Evolutionary conservation across 2,888 invertebrate species (phyloP).

Genomic region (Ditula angustiorana): DNA sequence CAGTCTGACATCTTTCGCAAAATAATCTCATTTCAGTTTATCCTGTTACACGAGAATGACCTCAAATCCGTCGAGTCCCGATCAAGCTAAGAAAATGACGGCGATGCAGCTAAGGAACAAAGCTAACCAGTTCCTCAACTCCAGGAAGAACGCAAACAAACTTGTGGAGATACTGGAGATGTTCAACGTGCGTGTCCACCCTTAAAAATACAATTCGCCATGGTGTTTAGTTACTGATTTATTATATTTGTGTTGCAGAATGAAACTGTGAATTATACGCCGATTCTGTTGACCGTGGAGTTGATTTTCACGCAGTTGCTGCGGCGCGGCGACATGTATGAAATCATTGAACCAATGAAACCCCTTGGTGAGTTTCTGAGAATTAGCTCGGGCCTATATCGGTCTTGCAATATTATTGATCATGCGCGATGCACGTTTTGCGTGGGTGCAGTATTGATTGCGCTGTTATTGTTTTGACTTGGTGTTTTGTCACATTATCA

Average conservation of each 20-base stretch:
- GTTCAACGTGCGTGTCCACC: conserved; percentile 85
- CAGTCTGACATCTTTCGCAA: too few relatives aligned
- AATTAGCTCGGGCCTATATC: conserved; percentile 41
- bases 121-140: conserved; percentile 89
- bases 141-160: conserved; percentile 87
- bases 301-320: conserved; percentile 89
- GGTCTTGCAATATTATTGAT: conserved; percentile 68
- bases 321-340: conserved; percentile 87
- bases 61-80: too few relatives aligned
- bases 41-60: too few relatives aligned
- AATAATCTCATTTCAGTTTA: too few relatives aligned
- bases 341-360: conserved; percentile 86
- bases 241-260: conserved; percentile 65
- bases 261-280: conserved; percentile 77
- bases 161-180: conserved; percentile 88
- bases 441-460: conserved; percentile 21
- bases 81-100: too few relatives aligned
- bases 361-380: conserved; percentile 74
- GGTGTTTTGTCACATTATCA: too few relatives aligned
- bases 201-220: conserved; percentile 34
- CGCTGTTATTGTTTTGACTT: neutral
- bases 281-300: conserved; percentile 89
- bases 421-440: too few relatives aligned
- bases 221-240: conserved; percentile 43
- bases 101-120: conserved; percentile 85